A percentile compares a stretch with the other conserved stretches of the same genome.
phyloP scores from a whole-genome alignment of 2,113 vertebrate genomes.

The Callospermophilus lateralis region DNA sequence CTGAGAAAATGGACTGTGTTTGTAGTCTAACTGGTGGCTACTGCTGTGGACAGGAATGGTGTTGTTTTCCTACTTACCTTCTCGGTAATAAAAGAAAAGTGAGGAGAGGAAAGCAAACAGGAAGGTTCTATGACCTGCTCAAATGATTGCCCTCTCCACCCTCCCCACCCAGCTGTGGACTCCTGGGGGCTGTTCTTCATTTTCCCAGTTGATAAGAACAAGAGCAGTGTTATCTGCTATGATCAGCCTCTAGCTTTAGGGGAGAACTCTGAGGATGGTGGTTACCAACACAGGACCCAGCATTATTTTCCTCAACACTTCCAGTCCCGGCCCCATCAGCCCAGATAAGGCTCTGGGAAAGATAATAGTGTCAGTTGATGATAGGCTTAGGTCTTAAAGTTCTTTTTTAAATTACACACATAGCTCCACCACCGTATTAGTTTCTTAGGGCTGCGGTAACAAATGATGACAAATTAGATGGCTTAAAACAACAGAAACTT shows the following conservation, averaged over 20 bases:
- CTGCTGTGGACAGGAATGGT: not conserved
- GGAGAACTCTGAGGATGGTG: not conserved
- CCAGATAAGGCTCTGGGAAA: not conserved
- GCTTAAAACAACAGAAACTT: not conserved
- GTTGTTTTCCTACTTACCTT: not conserved
- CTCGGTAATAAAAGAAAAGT: not conserved
- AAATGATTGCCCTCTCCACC: not conserved
- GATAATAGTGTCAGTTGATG: not conserved
- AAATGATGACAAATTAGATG: not conserved
- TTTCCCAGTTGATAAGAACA: conserved; percentile 35
- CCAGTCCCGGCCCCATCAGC: not conserved
- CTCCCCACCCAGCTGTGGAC: not conserved
- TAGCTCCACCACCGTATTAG: not conserved
- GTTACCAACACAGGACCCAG: not conserved
- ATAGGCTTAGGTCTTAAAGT: not conserved
- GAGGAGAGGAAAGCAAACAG: fast-evolving
- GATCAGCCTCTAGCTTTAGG: not conserved
- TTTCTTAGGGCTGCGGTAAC: not conserved
- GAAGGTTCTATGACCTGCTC: not conserved
- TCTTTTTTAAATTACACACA: not conserved
- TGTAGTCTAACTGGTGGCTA: no score
- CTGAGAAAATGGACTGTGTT: not conserved
- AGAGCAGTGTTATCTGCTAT: not conserved
- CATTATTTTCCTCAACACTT: not conserved
- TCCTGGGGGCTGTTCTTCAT: not conserved